Base-by-base conservation (phyloP, 2,797 vertebrate species). In the Rhinichthys osculus region DNA sequence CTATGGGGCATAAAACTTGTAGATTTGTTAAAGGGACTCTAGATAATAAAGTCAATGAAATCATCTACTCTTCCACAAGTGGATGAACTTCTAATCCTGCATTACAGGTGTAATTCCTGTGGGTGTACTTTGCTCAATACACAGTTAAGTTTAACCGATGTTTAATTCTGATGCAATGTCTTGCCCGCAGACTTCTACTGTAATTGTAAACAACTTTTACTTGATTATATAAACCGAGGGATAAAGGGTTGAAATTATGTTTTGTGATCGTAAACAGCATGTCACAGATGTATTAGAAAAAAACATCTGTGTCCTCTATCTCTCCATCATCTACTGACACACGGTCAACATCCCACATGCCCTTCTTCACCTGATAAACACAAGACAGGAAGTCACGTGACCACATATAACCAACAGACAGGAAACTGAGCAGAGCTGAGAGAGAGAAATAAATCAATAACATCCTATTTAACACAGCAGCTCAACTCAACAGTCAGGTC, bases 361-460 rank as follows among this genome's bases (percentile, higher is more conserved):
- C 27, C 78, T 66, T 79, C 59, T 66, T 79, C 42, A 79, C 40
- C 3, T 67, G 62, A 5, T 50, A 8, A 67, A 80, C 42, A 66
- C 40, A 30, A 33, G 47, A 59, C 21, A 47, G 64, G 38, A 27
- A 52, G 44, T 80, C 78, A 67, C 10, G 3, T 67, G 62, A 64
- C 57, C 77, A 62, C 0, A 23, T 19, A 62, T 6, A 50, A 47
- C 44, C 78, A 14, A 80, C 44, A 82, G 66, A 80, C 72, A 86
- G 88, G 85, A 88, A 85, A 80, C 52, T 50, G 10, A 54, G 33
- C 42, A 11, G 27, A 17, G 47, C n/a, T 9, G 21, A 59, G 59
- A 33, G 19, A 40, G 27, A 13, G 30, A 30, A 35, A 79, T 30
- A 38, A 52, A 59, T 59, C 76, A 80, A 83, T 33, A 14, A n/a